A percentile compares a stretch with the other conserved stretches of the same genome.
phyloP scores from a whole-genome alignment of 2,888 invertebrate species.

The Acanthosoma haemorrhoidale region DNA sequence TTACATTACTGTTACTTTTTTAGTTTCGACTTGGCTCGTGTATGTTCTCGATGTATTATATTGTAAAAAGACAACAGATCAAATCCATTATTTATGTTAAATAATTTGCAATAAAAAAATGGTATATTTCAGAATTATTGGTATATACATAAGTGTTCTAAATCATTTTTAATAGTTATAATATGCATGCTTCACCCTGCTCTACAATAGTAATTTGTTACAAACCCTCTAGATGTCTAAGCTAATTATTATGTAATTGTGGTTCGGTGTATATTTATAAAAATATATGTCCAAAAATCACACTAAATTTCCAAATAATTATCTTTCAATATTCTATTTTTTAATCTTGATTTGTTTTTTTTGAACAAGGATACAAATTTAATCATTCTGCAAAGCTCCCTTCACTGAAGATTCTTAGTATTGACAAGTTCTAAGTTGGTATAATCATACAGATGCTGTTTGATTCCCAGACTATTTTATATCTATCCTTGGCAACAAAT shows the following conservation, averaged over 20 bases:
- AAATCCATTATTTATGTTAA: not conserved
- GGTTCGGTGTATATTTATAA: not conserved
- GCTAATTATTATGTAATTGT: not conserved
- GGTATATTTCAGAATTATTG: not conserved
- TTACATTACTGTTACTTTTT: not conserved
- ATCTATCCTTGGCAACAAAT: no score
- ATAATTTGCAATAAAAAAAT: not conserved
- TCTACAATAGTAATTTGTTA: not conserved
- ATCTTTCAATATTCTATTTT: no score
- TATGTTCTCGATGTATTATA: constrained; percentile 7
- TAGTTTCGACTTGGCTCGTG: not conserved
- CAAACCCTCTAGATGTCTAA: not conserved
- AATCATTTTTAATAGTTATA: not conserved
- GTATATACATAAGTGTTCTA: not conserved
- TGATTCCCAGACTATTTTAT: no score
- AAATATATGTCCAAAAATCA: no score
- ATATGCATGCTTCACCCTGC: not conserved
- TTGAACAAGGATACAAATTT: no score
- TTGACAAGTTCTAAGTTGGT: no score
- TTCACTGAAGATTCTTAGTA: no score
- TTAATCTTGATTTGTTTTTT: no score
- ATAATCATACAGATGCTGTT: no score
- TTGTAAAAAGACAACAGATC: constrained; percentile 5
- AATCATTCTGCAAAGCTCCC: no score
- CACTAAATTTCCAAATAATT: no score